These are phyloP conservation scores for Diplosoma virens DNA, from an alignment of 23 tunicate species.

Conservation along the genomic window DNA sequence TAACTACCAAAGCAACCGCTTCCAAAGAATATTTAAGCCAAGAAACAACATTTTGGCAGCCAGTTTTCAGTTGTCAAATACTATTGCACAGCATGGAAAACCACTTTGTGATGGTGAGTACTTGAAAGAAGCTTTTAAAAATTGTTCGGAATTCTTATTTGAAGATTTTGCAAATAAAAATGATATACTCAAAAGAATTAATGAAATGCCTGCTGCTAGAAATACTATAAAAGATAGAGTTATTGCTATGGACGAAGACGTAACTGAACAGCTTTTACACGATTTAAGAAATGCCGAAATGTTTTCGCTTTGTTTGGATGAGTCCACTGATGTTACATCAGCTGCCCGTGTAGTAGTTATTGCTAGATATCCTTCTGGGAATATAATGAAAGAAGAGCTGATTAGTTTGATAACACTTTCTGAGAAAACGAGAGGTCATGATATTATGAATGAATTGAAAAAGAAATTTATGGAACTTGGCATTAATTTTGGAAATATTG, in stretches of 20 bases:
- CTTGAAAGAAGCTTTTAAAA: slow-evolving; percentile 40
- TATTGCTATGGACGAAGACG: slow-evolving; percentile 39
- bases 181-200: slow-evolving; percentile 42
- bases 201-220: slow-evolving; percentile 47
- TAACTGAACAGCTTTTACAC: slow-evolving; percentile 36
- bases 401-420: slow-evolving; percentile 8
- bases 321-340: slow-evolving; percentile 35
- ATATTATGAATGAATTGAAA: slow-evolving; percentile 37
- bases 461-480: slow-evolving; percentile 15
- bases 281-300: slow-evolving; percentile 33
- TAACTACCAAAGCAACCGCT: slow-evolving; percentile 18
- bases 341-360: slow-evolving; percentile 42
- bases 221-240: slow-evolving; percentile 34
- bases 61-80: slow-evolving; percentile 29
- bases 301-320: slow-evolving; percentile 52
- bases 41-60: slow-evolving; percentile 6
- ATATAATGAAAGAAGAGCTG: slow-evolving; percentile 48
- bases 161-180: slow-evolving; percentile 52
- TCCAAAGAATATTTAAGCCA: slow-evolving; percentile 29
- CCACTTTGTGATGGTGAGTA: slow-evolving; percentile 52
- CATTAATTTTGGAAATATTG: slow-evolving; percentile 14
- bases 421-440: slow-evolving; percentile 48
- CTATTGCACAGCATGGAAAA: slow-evolving; percentile 55
- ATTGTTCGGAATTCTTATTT: slow-evolving; percentile 30
- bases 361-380: slow-evolving; percentile 41